Evolutionary conservation across 2,113 vertebrate species (phyloP).

Genomic region (Limanda limanda): DNA sequence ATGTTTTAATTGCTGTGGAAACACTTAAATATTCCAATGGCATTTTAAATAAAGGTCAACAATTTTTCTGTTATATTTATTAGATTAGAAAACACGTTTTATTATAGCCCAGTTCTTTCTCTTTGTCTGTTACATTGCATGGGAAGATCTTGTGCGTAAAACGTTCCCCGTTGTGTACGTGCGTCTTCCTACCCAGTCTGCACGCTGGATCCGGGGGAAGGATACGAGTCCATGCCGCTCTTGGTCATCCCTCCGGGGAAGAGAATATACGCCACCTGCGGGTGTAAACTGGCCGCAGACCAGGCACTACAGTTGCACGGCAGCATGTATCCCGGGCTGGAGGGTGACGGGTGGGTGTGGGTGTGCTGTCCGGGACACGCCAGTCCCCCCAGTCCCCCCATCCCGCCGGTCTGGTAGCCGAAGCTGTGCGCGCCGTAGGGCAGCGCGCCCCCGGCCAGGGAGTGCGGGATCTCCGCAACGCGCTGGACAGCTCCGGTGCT

Average conservation of each 20-base stretch:
- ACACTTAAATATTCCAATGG: background rate
- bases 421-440: constrained; percentile 89
- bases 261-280: constrained; percentile 95
- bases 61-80: background rate
- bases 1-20: background rate
- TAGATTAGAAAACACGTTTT: too few relatives aligned
- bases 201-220: constrained; percentile 79
- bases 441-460: constrained; percentile 87
- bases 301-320: constrained; percentile 95
- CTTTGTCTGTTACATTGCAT: background rate
- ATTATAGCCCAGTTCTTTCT: background rate
- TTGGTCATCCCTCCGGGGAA: constrained; percentile 92
- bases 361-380: constrained; percentile 91
- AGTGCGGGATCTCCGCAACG: constrained; percentile 90
- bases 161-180: background rate
- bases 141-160: constrained; percentile 12
- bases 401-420: constrained; percentile 91
- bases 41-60: background rate
- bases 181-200: background rate
- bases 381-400: constrained; percentile 88
- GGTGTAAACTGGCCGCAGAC: constrained; percentile 91
- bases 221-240: constrained; percentile 88
- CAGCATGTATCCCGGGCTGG: constrained; percentile 91
- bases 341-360: constrained; percentile 89
- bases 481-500: constrained; percentile 91